Evolutionary conservation across 2,888 invertebrate genomes (phyloP), one percentile per base, ranked within the genome.

Genomic region (Drosophila ustulata): DNA sequence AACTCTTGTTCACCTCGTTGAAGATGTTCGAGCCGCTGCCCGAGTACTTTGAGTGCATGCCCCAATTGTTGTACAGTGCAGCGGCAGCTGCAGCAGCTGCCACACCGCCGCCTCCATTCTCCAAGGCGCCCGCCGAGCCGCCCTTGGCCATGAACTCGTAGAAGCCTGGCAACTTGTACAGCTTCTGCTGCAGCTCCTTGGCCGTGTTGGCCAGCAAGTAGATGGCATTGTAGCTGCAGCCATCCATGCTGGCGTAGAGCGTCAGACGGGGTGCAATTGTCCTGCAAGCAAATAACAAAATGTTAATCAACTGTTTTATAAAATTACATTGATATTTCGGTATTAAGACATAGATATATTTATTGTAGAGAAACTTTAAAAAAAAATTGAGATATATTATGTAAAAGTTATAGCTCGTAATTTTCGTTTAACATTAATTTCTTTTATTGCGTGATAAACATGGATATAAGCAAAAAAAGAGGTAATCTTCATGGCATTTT

Each of bases 171-270:
- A 96, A 91, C 13, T 93, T 91, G 50, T 94, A 93, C 37, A 97
- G 93, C 87, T 96, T 96, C 73, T 93, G 93, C 55, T 94, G 90
- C 62, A 97, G 92, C 87, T 97, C 97, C 59, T 92, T 92, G 37
- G 95, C 94, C 26, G 94, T 94, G 71, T 95, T 94, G 3, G 94
- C 93, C 81, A 95, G 95, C 82, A 98, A 93, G 89, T 97, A 98
- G 23, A 98, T 93, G 25, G 97, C 97, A 92, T 96, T 95, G 94
- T 96, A 98, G 71, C 94, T 93, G 62, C 93, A 93, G 62, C 93
- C 94, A 88, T 96, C 95, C 75, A 95, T 93, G 80, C 96, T 96
- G 66, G 98, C 95, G 92, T 97, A 98, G 57, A 98, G 93, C 0
- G 97, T 97, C 65, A 97, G 93, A 9, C 96, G 95, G 0, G 97